Evolutionary conservation across 1,140 invertebrate genomes (phyloP).

Genomic region (Amyelois transitella): DNA sequence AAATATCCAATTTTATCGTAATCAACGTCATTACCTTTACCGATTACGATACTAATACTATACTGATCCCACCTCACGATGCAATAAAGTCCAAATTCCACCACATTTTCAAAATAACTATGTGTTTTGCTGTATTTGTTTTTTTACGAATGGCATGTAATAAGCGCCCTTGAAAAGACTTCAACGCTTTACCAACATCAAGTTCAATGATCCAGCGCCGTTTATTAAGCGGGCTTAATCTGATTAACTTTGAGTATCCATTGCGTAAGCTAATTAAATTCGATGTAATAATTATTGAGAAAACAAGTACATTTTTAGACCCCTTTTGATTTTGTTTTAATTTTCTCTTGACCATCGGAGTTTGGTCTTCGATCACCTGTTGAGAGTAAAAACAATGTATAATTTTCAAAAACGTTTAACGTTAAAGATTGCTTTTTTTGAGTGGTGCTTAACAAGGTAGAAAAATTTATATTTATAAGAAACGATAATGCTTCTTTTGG

Average conservation of each 20-base stretch:
- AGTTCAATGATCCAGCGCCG: conserved; percentile 50
- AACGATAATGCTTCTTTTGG: no score
- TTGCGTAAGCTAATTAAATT: conserved; percentile 6
- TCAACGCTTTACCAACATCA: conserved; percentile 60
- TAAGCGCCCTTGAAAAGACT: conserved; percentile 69
- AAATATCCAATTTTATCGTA: conserved; percentile 9
- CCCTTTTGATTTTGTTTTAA: no score
- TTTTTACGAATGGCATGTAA: conserved; percentile 48
- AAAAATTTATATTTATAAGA: no score
- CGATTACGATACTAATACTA: background rate
- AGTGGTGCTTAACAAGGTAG: no score
- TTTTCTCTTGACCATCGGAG: no score
- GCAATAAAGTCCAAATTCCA: background rate
- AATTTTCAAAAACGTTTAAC: no score
- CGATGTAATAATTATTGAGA: no score
- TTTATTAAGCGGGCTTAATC: conserved; percentile 29
- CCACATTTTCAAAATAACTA: background rate
- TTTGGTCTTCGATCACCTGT: no score
- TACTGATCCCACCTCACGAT: background rate
- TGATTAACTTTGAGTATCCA: conserved; percentile 18
- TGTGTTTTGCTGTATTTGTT: conserved; percentile 11
- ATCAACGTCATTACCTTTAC: conserved; percentile 1
- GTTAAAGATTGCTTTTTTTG: no score
- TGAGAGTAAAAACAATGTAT: no score
- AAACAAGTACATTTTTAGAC: no score